Base-by-base conservation (phyloP, 2,113 vertebrate species). In the Neogobius melanostomus region DNA sequence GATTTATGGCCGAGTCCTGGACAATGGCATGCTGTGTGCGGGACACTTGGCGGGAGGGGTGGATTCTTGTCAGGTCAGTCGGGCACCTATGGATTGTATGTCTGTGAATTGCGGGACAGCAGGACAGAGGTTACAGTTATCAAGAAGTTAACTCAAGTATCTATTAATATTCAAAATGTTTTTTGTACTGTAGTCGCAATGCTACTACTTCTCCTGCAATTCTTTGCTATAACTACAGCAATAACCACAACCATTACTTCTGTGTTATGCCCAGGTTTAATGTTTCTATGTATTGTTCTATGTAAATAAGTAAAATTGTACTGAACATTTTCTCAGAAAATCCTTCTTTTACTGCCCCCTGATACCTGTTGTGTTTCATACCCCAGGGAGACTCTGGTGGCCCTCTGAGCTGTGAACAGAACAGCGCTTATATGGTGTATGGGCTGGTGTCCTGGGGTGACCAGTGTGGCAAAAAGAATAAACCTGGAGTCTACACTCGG, bases 361-460 rank as follows among this genome's bases (percentile, higher is more conserved):
- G 6, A 56, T 45, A 45, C 36, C 59, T 43, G 42, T 60, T 43
- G 4, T n/a, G 12, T 61, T 1, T 2, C 52, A 12, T 48, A 43
- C 4, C 67, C 60, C 78, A 99, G 98, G 96, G 96, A 15, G 98
- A 99, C 82, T 99, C 98, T 0, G 97, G 98, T 56, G 96, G 98
- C 10, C 97, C 98, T 1, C 75, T 99, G 76, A 94, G 93, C 8
- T 99, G 98, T 71, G 64, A 88, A 36, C 75, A 73, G 62, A 82
- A 94, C 0, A 85, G 71, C 0, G 78, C 69, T 46, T 85, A 87
- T 61, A 91, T 92, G 0, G 1, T 96, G 7, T 96, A 95, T 0
- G 97, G 97, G n/a, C 66, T 98, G 10, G 96, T 98, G 76, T 98
- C 96, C 87, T 99, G 98, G 97, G 98, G 98, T 8, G 91, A 95